phyloP scores from a whole-genome alignment of 1,140 invertebrate genomes.

The Pissodes strobi region DNA sequence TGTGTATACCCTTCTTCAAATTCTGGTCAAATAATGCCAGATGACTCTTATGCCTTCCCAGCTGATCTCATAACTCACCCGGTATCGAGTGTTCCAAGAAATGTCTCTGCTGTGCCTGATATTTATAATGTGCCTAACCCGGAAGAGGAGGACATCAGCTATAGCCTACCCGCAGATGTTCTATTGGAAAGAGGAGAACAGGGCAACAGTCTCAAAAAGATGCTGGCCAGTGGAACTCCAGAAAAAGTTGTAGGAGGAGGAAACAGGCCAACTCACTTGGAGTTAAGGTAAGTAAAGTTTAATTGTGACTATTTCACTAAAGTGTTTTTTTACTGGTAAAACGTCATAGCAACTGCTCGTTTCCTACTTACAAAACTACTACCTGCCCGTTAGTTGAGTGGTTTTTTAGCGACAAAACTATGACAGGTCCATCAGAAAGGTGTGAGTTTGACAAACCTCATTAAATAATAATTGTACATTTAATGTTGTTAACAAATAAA shows the following conservation, averaged over 20 bases:
- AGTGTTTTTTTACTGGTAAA: no score
- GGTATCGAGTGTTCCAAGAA: conserved; percentile 32
- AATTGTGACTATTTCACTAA: no score
- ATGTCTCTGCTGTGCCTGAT: conserved; percentile 37
- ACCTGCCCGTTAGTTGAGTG: no score
- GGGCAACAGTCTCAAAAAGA: no score
- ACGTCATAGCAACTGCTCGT: no score
- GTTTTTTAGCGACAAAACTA: no score
- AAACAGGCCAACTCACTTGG: conserved; percentile 50
- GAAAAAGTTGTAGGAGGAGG: conserved; percentile 21
- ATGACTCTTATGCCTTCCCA: conserved; percentile 53
- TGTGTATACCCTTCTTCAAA: conserved; percentile 20
- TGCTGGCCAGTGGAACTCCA: conserved; percentile 18
- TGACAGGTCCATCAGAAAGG: no score
- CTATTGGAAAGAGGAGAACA: conserved; percentile 20
- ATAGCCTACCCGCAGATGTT: conserved; percentile 52
- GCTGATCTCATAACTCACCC: conserved; percentile 47
- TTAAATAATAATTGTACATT: no score
- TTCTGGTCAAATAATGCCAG: conserved; percentile 46
- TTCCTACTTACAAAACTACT: no score
- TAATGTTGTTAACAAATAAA: no score
- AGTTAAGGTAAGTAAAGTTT: conserved; percentile 50
- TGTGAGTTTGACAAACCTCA: no score
- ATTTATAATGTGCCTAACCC: conserved; percentile 44
- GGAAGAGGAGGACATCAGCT: conserved; percentile 51